Base-by-base conservation (phyloP, 2,113 vertebrate genomes). In the Acanthochromis polyacanthus region DNA sequence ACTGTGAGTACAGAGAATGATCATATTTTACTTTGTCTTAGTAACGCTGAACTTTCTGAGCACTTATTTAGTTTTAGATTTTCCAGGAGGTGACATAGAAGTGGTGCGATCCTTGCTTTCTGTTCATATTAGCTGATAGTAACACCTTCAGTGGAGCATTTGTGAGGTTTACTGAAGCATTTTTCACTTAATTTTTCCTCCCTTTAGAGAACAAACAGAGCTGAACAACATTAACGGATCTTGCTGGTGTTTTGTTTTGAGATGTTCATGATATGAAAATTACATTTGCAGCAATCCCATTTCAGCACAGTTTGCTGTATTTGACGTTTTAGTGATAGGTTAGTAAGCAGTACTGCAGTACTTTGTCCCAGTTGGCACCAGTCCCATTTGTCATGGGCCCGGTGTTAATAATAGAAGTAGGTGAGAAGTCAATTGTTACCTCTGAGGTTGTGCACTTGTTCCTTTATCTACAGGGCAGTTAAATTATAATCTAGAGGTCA, bases 391-490 rank as follows among this genome's bases (percentile, higher is more conserved):
- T 70, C 81, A 89, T 57, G 71, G 46, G 83, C 45, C 38, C 10
- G 0, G 30, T 22, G 75, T 71, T 89, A 81, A 89, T 86, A 81
- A 88, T 82, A 92, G 82, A 91, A 89, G 85, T 89, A 86, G 91
- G 89, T 89, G 86, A 91, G 74, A 91, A 90, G 89, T 91, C 88
- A 78, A 23, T 90, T 91, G 74, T 87, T 78, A 53, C 69, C 71
- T 67, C 53, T 32, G 40, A 9, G 38, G 46, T n/a, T 20, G 51
- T 59, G 57, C 30, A 64, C 32, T n/a, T 32, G 25, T 68, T 61
- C 8, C 5, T 74, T 62, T 63, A 72, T 38, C 71, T 46, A 16
- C 23, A 60, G 25, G 3, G 2, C 23, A 20, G 50, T 36, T 60
- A 14, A 10, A 17, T 19, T 71, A 4, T 38, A 20, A 48, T 62